Evolutionary conservation across 1,140 invertebrate genomes (phyloP), one percentile per base, ranked within the genome.

Genomic region (Mya arenaria): DNA sequence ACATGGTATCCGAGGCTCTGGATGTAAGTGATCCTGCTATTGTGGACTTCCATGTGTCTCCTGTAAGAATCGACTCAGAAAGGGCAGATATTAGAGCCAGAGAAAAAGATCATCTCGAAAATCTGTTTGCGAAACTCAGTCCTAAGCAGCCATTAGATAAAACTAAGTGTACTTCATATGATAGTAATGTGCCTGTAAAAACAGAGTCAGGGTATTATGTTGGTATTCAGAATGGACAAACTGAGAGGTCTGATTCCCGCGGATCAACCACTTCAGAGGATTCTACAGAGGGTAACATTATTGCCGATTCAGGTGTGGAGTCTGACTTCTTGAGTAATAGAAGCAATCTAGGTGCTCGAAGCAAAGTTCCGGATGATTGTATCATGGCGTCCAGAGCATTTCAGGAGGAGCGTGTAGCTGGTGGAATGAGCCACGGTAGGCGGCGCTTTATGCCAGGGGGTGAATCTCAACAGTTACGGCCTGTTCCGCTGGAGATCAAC

Each of bases 251-350:
- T 19, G 39, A 65, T 19, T 75, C 73, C 1, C 4, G 23, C n/a
- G 73, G 62, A 5, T 75, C 73, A 25, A 72, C 32, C 30, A 32
- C 32, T n/a, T 72, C 69, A 32, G 55, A 41, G 19, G 52, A 28
- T 36, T 74, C 36, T 17, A 74, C 39, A 63, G 58, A 75, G 5
- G 73, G 73, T 19, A 39, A 65, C 36, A 17, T 3, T 52, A 48
- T 65, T 62, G 73, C 37, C 48, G 73, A 75, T 48, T 75, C 73
- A 30, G 73, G 73, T 4, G 58, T 75, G 3, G 73, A 75, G 25
- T 63, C 73, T 34, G 73, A 75, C 44, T 63, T n/a, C 32, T 32
- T 63, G n/a, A n/a, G 73, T 23, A 13, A 28, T 17, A 65, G 13
- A 15, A 65, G 36, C 30, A 1, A 52, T 23, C 4, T 52, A 1